Base-by-base conservation (phyloP, 2,888 invertebrate genomes). In the Petrolisthes manimaculis region DNA sequence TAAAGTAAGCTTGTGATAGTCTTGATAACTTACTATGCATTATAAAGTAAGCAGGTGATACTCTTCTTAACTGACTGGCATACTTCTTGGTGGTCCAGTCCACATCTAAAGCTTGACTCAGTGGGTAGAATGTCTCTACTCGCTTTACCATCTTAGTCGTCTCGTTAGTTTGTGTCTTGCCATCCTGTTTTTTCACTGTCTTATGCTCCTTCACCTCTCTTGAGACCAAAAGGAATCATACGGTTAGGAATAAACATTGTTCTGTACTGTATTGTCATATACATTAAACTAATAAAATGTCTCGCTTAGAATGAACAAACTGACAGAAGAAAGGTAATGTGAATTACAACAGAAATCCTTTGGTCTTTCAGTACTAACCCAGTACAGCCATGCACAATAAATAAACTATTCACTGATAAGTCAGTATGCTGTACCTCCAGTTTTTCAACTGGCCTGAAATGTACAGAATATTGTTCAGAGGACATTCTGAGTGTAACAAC, bases 41-140 rank as follows among this genome's bases (percentile, higher is more conserved):
- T 54, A 96, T 94, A 91, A 96, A 95, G 93, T 96, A 97, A 0
- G 95, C 95, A 3, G 95, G 95, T 90, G 96, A 96, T 51, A 95
- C 95, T 61, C 95, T 95, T 90, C 95, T 95, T 12, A 96, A 92
- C 92, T 95, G 94, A 75, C 95, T 95, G 21, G 94, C 93, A 92
- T 95, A 93, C 83, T 94, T 93, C 61, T 95, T 94, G 78, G 94
- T 94, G 78, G 94, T 94, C 94, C 95, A 94, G 92, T 96, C 95
- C 12, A 95, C 95, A 82, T 95, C 95, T 5, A 96, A 93, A 86
- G 95, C 95, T 88, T 94, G 95, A 92, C 96, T 95, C 90, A 96
- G 94, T 5, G 95, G 95, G 54, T 95, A 95, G 92, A 95, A 96
- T 69, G 94, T 92, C 92, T 93, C 92, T 67, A 92, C 94, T 37